phyloP scores from a whole-genome alignment of 2,797 vertebrate genomes.

The Sternotherus odoratus region DNA sequence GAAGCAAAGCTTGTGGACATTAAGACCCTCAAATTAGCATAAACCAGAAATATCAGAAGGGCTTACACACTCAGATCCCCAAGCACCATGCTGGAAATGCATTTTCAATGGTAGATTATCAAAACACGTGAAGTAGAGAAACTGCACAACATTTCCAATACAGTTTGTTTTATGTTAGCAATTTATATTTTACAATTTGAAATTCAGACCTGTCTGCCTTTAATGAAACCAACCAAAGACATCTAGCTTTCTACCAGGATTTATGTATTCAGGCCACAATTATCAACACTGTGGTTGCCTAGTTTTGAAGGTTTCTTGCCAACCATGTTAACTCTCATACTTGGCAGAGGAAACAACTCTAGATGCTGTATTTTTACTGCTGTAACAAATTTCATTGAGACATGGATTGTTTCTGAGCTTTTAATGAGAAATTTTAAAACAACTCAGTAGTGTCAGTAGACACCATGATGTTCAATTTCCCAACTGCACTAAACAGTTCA shows the following conservation, averaged over 20 bases:
- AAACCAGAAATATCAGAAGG: accelerated
- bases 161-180: background rate
- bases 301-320: background rate
- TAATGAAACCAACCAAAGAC: background rate
- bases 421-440: background rate
- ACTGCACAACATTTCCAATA: background rate
- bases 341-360: background rate
- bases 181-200: background rate
- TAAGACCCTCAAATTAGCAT: accelerated
- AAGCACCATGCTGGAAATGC: background rate
- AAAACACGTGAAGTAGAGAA: background rate
- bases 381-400: background rate
- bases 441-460: background rate
- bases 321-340: background rate
- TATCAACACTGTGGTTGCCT: background rate
- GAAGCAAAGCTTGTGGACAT: background rate
- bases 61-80: background rate
- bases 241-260: background rate
- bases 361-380: background rate
- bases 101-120: accelerated
- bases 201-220: background rate
- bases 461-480: background rate
- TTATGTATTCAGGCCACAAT: background rate
- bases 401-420: background rate
- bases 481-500: background rate